Evolutionary conservation across 2,113 vertebrate species (phyloP).

Genomic region (Brachirus orientalis): DNA sequence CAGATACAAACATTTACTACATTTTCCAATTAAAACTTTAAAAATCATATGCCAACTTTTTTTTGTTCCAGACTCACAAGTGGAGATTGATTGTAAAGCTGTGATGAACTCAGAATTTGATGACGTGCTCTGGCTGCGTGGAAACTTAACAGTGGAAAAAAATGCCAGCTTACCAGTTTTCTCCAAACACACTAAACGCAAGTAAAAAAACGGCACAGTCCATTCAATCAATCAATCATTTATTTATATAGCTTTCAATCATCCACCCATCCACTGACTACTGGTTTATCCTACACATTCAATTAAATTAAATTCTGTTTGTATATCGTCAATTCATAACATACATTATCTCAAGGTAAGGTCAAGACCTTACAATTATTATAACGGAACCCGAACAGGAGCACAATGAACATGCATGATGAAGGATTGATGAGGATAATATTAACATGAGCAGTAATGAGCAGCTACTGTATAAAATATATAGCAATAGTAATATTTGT

Average conservation of each 20-base stretch:
- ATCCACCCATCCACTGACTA: no score
- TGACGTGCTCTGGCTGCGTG: slow-evolving; percentile 37
- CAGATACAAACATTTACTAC: neutral
- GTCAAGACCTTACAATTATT: no score
- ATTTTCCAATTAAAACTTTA: neutral
- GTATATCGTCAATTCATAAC: no score
- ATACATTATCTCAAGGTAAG: no score
- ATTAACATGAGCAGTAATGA: no score
- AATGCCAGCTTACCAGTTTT: slow-evolving; percentile 21
- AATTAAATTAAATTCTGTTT: no score
- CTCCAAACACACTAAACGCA: slow-evolving; percentile 22
- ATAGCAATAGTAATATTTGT: no score
- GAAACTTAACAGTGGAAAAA: rapidly evolving
- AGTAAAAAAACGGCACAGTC: slow-evolving; percentile 11
- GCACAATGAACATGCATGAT: no score
- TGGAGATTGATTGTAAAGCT: slow-evolving; percentile 49
- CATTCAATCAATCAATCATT: neutral
- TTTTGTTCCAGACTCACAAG: slow-evolving; percentile 39
- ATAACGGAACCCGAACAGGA: no score
- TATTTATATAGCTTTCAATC: no score
- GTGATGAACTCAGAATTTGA: rapidly evolving
- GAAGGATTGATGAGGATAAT: no score
- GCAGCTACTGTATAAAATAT: no score
- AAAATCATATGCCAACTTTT: neutral
- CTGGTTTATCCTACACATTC: neutral